These are phyloP conservation scores for Chionomys nivalis DNA, from an alignment of 2,113 vertebrate species.

Conservation along the genomic window DNA sequence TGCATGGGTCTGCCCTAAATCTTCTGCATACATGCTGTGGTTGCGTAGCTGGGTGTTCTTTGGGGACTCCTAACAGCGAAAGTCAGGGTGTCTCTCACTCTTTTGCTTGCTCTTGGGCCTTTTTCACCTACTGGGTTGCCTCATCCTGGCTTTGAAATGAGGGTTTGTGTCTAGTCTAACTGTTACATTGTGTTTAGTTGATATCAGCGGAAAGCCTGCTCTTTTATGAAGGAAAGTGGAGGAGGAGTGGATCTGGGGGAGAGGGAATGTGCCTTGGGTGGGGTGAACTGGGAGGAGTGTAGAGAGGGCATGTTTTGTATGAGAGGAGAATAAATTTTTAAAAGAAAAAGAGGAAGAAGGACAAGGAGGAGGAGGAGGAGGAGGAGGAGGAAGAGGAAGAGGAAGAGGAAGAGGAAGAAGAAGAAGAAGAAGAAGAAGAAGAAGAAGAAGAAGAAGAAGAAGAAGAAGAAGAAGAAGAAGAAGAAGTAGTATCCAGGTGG, in stretches of 20 bases:
- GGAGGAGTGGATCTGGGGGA: background rate
- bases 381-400: too few relatives aligned
- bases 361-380: too few relatives aligned
- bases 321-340: too few relatives aligned
- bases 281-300: background rate
- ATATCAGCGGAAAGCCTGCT: background rate
- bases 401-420: too few relatives aligned
- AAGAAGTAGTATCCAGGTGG: background rate
- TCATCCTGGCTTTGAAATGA: background rate
- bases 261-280: too few relatives aligned
- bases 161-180: background rate
- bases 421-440: too few relatives aligned
- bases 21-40: background rate
- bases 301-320: background rate
- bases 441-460: too few relatives aligned
- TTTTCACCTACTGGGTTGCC: background rate
- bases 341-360: background rate
- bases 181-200: background rate
- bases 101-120: background rate
- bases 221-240: background rate
- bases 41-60: background rate
- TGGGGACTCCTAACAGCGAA: background rate
- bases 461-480: rapidly evolving
- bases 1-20: background rate
- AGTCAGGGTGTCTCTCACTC: background rate